Evolutionary conservation across 2,888 invertebrate species (phyloP).

Genomic region (Drosophila bunnanda): DNA sequence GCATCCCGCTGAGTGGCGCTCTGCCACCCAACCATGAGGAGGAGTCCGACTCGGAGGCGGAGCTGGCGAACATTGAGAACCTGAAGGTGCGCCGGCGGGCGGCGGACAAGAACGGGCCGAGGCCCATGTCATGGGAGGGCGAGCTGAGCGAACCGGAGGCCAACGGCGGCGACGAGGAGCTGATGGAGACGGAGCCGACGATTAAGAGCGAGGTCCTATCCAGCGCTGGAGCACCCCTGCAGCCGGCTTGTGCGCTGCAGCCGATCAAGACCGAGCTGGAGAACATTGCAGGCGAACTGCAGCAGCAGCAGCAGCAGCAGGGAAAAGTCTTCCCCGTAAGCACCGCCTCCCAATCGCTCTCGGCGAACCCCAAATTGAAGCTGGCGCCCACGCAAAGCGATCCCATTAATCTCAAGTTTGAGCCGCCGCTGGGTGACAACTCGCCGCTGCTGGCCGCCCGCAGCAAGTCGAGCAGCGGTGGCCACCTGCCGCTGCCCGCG

Average conservation of each 20-base stretch:
- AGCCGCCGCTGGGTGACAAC: constrained; percentile 83
- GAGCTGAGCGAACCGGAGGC: constrained; percentile 94
- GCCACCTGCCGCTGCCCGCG: constrained; percentile 88
- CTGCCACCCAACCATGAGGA: constrained; percentile 70
- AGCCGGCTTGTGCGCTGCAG: constrained; percentile 40
- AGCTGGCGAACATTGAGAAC: constrained; percentile 84
- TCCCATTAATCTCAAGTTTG: constrained; percentile 84
- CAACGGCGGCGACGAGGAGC: constrained; percentile 83
- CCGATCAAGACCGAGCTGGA: constrained; percentile 79
- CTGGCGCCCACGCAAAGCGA: constrained; percentile 83
- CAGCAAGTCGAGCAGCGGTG: constrained; percentile 85
- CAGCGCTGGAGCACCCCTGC: constrained; percentile 50
- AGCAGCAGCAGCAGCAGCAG: constrained; percentile 33
- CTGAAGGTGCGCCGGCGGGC: constrained; percentile 86
- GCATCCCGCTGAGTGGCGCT: constrained; percentile 67
- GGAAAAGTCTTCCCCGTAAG: constrained; percentile 33
- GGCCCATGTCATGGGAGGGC: constrained; percentile 98
- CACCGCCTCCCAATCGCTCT: constrained; percentile 4
- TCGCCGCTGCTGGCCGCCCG: constrained; percentile 88
- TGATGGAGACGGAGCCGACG: constrained; percentile 84
- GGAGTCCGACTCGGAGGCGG: constrained; percentile 84
- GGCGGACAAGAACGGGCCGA: constrained; percentile 85
- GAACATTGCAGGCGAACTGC: constrained; percentile 77
- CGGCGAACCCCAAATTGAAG: constrained; percentile 64
- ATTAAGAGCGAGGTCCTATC: constrained; percentile 76